Percentiles rank a stretch among this genome's conserved stretches.
These are phyloP conservation scores for Notolabrus celidotus DNA, from an alignment of 2,797 vertebrate genomes.

Conservation along the genomic window DNA sequence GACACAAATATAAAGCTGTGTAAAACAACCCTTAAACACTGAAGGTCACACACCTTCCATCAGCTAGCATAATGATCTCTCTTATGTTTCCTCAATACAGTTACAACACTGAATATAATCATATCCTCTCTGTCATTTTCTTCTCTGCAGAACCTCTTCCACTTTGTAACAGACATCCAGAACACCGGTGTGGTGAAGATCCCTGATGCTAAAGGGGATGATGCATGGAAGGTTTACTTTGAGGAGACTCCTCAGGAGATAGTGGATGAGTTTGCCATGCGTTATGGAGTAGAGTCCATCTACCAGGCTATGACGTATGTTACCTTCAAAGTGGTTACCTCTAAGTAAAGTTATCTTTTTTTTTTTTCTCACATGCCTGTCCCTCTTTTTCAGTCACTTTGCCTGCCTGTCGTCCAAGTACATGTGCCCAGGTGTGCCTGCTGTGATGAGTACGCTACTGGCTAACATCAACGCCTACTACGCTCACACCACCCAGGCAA, in stretches of 20 bases:
- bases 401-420: constrained; percentile 99
- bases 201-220: constrained; percentile 96
- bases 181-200: constrained; percentile 97
- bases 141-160: constrained; percentile 93
- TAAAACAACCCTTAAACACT: background rate
- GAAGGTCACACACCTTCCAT: background rate
- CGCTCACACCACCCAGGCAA: constrained; percentile 97
- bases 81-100: background rate
- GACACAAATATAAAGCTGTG: constrained; percentile 1
- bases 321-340: background rate
- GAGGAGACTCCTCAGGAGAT: constrained; percentile 99
- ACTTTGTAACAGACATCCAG: constrained; percentile 97
- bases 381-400: constrained; percentile 89
- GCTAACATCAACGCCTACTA: constrained; percentile 99
- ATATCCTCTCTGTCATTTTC: background rate
- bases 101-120: background rate
- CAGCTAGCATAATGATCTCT: background rate
- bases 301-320: constrained; percentile 99
- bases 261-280: constrained; percentile 98
- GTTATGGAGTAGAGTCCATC: constrained; percentile 98
- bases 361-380: constrained; percentile 12
- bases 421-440: constrained; percentile 98
- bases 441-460: constrained; percentile 97
- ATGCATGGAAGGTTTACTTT: constrained; percentile 99
- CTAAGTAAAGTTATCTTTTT: background rate